These are phyloP conservation scores for Mormoops blainvillei DNA, from an alignment of 2,113 vertebrate genomes.

Conservation along the genomic window DNA sequence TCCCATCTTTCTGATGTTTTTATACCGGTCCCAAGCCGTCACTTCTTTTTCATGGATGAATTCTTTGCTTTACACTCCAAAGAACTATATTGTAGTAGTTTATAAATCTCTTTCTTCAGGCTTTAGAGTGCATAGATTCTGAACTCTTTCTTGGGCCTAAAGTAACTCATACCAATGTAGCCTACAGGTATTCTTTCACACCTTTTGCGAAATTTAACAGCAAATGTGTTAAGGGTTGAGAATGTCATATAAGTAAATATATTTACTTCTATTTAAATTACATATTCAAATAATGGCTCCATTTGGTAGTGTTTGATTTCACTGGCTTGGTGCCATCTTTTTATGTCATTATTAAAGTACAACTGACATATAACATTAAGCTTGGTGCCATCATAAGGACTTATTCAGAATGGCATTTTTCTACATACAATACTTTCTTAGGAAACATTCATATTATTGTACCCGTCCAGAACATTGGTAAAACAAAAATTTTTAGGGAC, in stretches of 20 bases:
- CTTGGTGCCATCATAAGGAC: not conserved
- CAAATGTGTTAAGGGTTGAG: not conserved
- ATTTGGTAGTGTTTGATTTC: not conserved
- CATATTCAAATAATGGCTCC: not conserved
- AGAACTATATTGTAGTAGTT: not conserved
- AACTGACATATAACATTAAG: not conserved
- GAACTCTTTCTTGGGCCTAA: not conserved
- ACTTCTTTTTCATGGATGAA: not conserved
- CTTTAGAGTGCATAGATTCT: not conserved
- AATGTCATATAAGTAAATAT: not conserved
- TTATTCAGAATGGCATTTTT: not conserved
- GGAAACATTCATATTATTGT: not conserved
- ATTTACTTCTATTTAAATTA: no score
- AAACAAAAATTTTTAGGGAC: not conserved
- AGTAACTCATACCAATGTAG: not conserved
- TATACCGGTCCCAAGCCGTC: not conserved
- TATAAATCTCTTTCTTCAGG: not conserved
- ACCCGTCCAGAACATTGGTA: not conserved
- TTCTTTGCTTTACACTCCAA: not conserved
- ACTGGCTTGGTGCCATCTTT: conserved; percentile 32
- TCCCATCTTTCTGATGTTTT: no score
- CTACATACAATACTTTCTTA: not conserved
- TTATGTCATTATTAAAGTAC: not conserved
- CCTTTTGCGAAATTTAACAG: not conserved
- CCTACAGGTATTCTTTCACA: not conserved